Percentiles rank a stretch among this genome's conserved stretches.
Evolutionary conservation across 2,888 invertebrate species (phyloP).

Genomic region (Arctia plantaginis): DNA sequence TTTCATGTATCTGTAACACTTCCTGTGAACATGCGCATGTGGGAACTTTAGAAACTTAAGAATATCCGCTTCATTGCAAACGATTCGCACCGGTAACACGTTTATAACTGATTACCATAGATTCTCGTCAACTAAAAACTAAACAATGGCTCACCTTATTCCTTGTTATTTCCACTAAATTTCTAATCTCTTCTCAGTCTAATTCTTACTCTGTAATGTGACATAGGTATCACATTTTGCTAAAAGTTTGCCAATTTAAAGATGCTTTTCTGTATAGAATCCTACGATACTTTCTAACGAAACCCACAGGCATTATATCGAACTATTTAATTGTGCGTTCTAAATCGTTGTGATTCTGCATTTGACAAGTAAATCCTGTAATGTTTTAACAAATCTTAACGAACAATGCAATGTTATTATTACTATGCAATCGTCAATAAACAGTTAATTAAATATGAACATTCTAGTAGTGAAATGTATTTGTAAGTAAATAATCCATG

Average conservation of each 20-base stretch:
- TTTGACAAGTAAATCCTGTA: neutral
- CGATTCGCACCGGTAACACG: constrained; percentile 37
- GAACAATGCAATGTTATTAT: neutral
- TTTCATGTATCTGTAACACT: constrained; percentile 21
- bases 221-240: too few species aligned
- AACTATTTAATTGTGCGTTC: too few species aligned
- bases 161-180: constrained; percentile 16
- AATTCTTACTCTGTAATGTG: too few species aligned
- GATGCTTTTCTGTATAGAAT: neutral
- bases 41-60: constrained; percentile 37
- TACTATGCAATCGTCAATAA: neutral
- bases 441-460: neutral
- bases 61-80: constrained; percentile 50
- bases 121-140: constrained; percentile 39
- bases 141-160: constrained; percentile 37
- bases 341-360: neutral
- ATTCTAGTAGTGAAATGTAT: constrained; percentile 3
- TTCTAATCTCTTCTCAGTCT: neutral
- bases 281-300: neutral
- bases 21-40: constrained; percentile 29
- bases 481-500: neutral
- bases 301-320: neutral
- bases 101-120: constrained; percentile 35
- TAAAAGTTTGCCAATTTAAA: too few species aligned
- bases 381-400: neutral